These are phyloP conservation scores for Phenganax marumi DNA, from an alignment of 92 coral and sea anemone species.

Conservation along the genomic window DNA sequence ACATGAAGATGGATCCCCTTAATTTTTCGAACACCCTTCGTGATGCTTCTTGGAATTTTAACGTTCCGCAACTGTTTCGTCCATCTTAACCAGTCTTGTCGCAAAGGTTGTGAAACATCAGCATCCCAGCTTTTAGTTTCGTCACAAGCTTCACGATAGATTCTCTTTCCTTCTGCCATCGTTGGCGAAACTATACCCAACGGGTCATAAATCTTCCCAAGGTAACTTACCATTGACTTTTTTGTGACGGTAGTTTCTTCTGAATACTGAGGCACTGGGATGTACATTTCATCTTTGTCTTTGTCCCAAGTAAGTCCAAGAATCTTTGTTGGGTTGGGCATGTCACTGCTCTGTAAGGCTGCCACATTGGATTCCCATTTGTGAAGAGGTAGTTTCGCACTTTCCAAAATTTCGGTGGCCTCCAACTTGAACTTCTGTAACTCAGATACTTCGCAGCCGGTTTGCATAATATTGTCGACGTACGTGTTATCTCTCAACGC, in stretches of 20 bases:
- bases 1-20: too few species aligned
- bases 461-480: conserved; percentile 36
- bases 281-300: conserved; percentile 9
- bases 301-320: conserved; percentile 28
- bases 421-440: conserved; percentile 44
- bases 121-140: conserved; percentile 54
- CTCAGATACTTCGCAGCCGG: conserved; percentile 11
- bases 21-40: too few species aligned
- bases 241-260: too few species aligned
- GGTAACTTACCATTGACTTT: too few species aligned
- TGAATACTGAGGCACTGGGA: too few species aligned
- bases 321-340: too few species aligned
- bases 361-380: conserved; percentile 45
- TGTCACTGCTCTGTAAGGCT: not conserved
- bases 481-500: not conserved
- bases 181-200: conserved; percentile 60
- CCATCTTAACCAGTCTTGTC: conserved; percentile 50
- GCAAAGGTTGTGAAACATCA: conserved; percentile 30
- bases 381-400: conserved; percentile 39
- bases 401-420: conserved; percentile 34
- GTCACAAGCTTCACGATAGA: conserved; percentile 60
- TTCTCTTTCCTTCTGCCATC: conserved; percentile 52
- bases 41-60: too few species aligned
- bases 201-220: conserved; percentile 55
- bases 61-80: conserved; percentile 47